phyloP scores from a whole-genome alignment of 2,888 invertebrate genomes.

The Protodeltote pygarga region DNA sequence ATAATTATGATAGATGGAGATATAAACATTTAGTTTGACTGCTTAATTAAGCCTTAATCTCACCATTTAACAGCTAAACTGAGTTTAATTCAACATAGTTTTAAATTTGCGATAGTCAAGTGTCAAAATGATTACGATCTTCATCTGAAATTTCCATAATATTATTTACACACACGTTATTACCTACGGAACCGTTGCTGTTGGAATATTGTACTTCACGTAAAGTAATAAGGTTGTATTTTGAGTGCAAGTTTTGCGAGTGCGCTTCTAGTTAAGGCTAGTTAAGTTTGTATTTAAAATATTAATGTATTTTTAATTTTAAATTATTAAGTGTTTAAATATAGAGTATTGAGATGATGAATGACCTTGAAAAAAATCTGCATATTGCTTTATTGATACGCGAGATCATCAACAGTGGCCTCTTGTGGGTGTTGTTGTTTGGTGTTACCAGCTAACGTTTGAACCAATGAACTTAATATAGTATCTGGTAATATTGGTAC shows the following conservation, averaged over 20 bases:
- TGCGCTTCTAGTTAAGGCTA: no score
- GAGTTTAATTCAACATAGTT: slow-evolving; percentile 10
- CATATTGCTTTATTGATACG: neutral
- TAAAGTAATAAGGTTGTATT: no score
- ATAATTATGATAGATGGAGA: slow-evolving; percentile 17
- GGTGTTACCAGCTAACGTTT: slow-evolving; percentile 1
- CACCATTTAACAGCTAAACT: slow-evolving; percentile 10
- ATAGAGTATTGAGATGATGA: no score
- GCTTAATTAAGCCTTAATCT: slow-evolving; percentile 28
- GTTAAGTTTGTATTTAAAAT: no score
- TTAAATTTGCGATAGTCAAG: slow-evolving; percentile 22
- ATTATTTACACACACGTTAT: no score
- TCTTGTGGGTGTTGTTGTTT: neutral
- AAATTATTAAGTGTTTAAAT: no score
- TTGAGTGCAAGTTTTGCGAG: no score
- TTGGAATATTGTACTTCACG: no score
- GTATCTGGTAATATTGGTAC: no score
- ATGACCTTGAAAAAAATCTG: neutral
- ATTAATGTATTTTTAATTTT: no score
- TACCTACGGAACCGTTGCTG: no score
- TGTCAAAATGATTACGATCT: slow-evolving; percentile 39
- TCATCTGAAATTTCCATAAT: slow-evolving; percentile 7
- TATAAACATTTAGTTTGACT: slow-evolving; percentile 10
- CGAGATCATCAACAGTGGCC: neutral
- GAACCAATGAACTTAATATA: slow-evolving; percentile 6